phyloP scores from a whole-genome alignment of 2,888 invertebrate species.

The Lacanobia wlatinum region DNA sequence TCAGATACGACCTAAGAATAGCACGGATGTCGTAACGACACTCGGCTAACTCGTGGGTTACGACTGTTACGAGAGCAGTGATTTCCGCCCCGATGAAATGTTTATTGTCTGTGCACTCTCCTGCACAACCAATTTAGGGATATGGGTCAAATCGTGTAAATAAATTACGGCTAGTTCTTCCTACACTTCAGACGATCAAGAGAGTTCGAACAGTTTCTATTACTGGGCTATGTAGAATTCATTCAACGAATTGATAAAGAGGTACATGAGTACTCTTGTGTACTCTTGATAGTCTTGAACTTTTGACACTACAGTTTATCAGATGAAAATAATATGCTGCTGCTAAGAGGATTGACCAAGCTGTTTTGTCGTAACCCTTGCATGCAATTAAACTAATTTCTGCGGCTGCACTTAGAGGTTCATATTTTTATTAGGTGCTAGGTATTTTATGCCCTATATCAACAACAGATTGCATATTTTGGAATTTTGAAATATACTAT shows the following conservation, averaged over 20 bases:
- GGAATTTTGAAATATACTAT: not conserved
- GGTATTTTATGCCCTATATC: not conserved
- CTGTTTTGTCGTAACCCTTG: not conserved
- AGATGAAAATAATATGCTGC: not conserved
- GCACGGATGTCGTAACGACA: constrained; percentile 54
- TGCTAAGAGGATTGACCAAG: not conserved
- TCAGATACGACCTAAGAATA: constrained; percentile 33
- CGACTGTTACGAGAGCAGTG: constrained; percentile 31
- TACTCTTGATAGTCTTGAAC: not conserved
- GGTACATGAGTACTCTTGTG: not conserved
- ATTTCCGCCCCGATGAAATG: constrained; percentile 66
- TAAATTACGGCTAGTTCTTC: constrained; percentile 33
- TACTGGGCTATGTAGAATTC: not conserved
- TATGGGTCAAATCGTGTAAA: constrained; percentile 57
- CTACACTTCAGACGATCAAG: constrained; percentile 6
- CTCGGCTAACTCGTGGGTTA: constrained; percentile 43
- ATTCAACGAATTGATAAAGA: not conserved
- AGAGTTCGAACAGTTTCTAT: constrained; percentile 3
- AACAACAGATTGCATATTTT: not conserved
- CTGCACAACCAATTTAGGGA: constrained; percentile 54
- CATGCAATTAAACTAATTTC: not conserved
- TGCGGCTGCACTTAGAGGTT: not conserved
- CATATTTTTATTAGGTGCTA: not conserved
- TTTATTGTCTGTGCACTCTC: constrained; percentile 62
- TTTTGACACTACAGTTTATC: constrained; percentile 20